Base-by-base conservation (phyloP, 2,797 vertebrate genomes). In the Falco novaeseelandiae region DNA sequence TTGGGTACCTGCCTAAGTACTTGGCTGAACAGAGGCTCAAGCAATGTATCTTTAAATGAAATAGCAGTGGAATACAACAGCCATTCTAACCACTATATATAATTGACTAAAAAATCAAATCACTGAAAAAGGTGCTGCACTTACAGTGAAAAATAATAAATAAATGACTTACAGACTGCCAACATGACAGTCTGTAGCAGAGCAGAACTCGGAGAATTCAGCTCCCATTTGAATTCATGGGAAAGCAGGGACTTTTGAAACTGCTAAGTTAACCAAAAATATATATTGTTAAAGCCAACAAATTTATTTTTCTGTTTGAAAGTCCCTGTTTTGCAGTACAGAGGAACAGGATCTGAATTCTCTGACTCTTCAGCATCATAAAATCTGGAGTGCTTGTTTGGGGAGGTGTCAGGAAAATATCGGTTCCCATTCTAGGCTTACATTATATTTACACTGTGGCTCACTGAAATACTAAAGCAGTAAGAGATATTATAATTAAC, bases 211-310 rank as follows among this genome's bases (percentile, higher is more conserved):
- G 27, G 89, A 52, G 27, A 95, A 93, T 94, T 95, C 87, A 79
- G 91, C 62, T 97, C 95, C 95, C 92, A 90, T 95, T 97, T 96
- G 94, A 95, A 97, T 97, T 96, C 93, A 95, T 95, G 94, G 62
- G 92, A 95, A 96, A 96, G 23, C 91, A 92, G 96, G 97, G 97
- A 95, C 79, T 76, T 95, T 63, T 87, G 93, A 96, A 97, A 94
- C 93, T 96, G 95, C 94, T 96, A 96, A 85, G 84, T 96, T 96
- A 97, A 96, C 92, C 66, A 96, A 96, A 96, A 97, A 96, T 96
- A 97, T 90, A 96, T 96, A 95, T 95, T 89, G 96, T 94, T 97
- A 96, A 97, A 96, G 94, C 92, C 89, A 95, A 93, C 62, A 51
- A 96, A 95, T 97, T 96, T 96, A 96, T 97, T 97, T 93, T 96